Percentiles rank a stretch among this genome's conserved stretches.
phyloP scores from a whole-genome alignment of 2,888 invertebrate genomes.

The Dyspetes luteomarginatus region DNA sequence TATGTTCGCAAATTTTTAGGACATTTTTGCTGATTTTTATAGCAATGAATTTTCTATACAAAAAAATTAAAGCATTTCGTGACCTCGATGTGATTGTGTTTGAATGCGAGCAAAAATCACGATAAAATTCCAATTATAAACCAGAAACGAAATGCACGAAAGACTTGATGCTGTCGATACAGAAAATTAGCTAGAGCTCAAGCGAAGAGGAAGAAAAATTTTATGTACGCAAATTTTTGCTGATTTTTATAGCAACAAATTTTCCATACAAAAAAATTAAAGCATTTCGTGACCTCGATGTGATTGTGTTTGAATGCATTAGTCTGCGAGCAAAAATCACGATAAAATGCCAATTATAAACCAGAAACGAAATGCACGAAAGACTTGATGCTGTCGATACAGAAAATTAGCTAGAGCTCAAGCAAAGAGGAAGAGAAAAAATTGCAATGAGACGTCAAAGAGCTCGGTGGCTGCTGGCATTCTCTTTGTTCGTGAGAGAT shows the following conservation, averaged over 20 bases:
- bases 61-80: constrained; percentile 21
- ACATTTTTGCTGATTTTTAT: no score
- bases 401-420: constrained; percentile 5
- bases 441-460: constrained; percentile 44
- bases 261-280: constrained; percentile 43
- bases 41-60: constrained; percentile 50
- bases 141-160: constrained; percentile 25
- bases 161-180: background rate
- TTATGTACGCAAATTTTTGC: no score
- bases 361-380: constrained; percentile 25
- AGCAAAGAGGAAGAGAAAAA: constrained; percentile 7
- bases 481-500: constrained; percentile 36
- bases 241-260: no score
- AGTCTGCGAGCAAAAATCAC: background rate
- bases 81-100: background rate
- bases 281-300: background rate
- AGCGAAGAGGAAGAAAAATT: no score
- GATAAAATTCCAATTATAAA: constrained; percentile 31
- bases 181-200: no score
- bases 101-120: background rate
- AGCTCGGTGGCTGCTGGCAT: constrained; percentile 19
- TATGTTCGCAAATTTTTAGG: no score
- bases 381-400: background rate
- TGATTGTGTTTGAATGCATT: background rate
- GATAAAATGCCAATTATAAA: constrained; percentile 32